Base-by-base conservation (phyloP, 2,113 vertebrate species). In the Leiothrix lutea region DNA sequence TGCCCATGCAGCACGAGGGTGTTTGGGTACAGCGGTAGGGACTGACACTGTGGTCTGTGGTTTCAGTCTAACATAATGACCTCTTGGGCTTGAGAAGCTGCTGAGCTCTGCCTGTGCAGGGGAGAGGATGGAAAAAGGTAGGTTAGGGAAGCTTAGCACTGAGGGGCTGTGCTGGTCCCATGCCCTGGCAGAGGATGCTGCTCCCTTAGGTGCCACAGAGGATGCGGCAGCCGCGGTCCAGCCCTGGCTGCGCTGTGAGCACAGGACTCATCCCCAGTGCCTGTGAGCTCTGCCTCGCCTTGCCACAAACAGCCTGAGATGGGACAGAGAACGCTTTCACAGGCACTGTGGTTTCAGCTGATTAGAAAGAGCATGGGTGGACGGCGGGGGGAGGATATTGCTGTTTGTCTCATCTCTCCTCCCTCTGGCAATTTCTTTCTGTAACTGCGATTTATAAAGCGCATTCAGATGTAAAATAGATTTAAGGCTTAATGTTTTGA, bases 381-480 rank as follows among this genome's bases (percentile, higher is more conserved):
- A 80, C n/a, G 36, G 24, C 7, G 5, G 48, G 50, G 67, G 28
- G 47, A 26, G 60, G 66, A 72, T 92, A 50, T 53, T 83, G 72
- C 72, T 82, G 58, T 86, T 95, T 94, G 60, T 81, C 70, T 94
- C 86, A 36, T 95, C 53, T 78, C 61, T 94, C n/a, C 45, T 87
- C 66, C 87, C 90, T 96, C 78, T 25, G 90, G 92, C 90, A 93
- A 33, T 92, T 92, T 95, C 35, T 92, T 83, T 91, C 83, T 72
- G 20, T 81, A 71, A 58, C 36, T 44, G 25, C 57, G 79, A 36
- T 91, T 94, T 91, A 10, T 60, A 60, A 93, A 87, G 84, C 5
- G 1, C 3, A 13, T 94, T 94, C 48, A 82, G 74, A 93, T 93
- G 79, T 85, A 90, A 90, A 96, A 96, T 83, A 88, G 86, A 72